phyloP scores from a whole-genome alignment of 1,140 invertebrate genomes.

The Drosophila rhopaloa region DNA sequence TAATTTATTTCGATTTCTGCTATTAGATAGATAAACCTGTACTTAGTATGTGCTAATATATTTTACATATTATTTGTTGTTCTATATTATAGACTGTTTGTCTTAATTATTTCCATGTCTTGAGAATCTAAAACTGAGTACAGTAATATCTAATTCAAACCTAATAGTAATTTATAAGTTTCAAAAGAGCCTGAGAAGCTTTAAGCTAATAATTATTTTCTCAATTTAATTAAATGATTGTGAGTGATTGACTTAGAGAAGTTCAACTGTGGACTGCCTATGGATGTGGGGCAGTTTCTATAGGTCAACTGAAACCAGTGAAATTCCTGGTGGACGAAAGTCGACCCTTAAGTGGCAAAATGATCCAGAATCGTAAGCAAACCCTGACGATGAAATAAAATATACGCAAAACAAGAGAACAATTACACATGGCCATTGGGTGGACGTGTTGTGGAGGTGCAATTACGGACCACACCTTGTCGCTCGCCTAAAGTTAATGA shows the following conservation, averaged over 20 bases:
- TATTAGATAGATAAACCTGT: too few species aligned
- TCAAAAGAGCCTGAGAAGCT: too few species aligned
- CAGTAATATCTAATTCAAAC: too few species aligned
- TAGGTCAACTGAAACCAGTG: slow-evolving; percentile 33
- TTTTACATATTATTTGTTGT: too few species aligned
- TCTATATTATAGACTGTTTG: too few species aligned
- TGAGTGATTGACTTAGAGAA: background rate
- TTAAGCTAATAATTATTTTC: too few species aligned
- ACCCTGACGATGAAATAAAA: slow-evolving; percentile 45
- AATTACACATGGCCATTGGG: slow-evolving; percentile 28
- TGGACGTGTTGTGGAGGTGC: slow-evolving; percentile 18
- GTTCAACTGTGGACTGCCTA: slow-evolving; percentile 1
- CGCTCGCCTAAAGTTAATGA: slow-evolving; percentile 47
- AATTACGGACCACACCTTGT: slow-evolving; percentile 50
- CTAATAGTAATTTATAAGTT: too few species aligned
- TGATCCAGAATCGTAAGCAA: slow-evolving; percentile 42
- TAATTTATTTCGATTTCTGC: too few species aligned
- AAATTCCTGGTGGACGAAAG: slow-evolving; percentile 7
- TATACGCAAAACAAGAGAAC: slow-evolving; percentile 43
- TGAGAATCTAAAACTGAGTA: too few species aligned
- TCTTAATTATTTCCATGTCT: too few species aligned
- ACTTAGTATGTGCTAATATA: too few species aligned
- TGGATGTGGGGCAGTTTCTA: background rate
- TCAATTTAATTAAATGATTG: background rate
- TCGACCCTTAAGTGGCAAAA: slow-evolving; percentile 31